Percentiles rank a stretch among this genome's conserved stretches.
Conservation (phyloP, 2,113 vertebrate species). For the Trachemys scripta region DNA sequence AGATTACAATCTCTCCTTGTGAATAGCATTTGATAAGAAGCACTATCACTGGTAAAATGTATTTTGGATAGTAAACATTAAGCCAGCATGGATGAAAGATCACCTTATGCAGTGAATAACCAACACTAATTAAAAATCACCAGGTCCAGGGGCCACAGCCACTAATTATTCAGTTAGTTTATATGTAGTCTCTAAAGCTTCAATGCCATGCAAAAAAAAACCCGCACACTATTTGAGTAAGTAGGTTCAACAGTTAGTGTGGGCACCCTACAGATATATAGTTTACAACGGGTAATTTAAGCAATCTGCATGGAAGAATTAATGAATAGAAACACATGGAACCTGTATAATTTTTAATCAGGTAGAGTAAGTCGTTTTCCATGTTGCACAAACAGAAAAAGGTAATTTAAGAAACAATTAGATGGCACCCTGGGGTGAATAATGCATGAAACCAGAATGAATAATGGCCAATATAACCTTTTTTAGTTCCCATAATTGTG, state of each 20-base stretch:
- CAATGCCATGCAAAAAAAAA: not conserved
- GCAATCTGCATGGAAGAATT: slow-evolving; percentile 51
- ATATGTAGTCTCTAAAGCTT: slow-evolving; percentile 24
- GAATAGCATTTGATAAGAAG: not conserved
- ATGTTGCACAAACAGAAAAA: slow-evolving; percentile 72
- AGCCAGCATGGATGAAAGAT: not conserved
- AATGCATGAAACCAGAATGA: slow-evolving; percentile 63
- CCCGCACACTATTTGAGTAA: not conserved
- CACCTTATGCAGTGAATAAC: not conserved
- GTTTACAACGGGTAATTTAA: slow-evolving; percentile 67
- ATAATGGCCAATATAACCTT: slow-evolving; percentile 52
- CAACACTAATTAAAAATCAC: not conserved
- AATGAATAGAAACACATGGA: slow-evolving; percentile 65
- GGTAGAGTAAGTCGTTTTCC: slow-evolving; percentile 63
- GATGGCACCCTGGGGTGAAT: slow-evolving; percentile 57
- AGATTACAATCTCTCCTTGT: not conserved
- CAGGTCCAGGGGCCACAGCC: not conserved
- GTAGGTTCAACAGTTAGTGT: slow-evolving; percentile 15
- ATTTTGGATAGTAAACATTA: not conserved
- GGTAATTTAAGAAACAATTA: slow-evolving; percentile 79
- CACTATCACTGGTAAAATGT: not conserved
- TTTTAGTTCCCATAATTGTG: slow-evolving; percentile 58
- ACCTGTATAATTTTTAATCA: slow-evolving; percentile 61
- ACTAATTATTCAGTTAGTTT: not conserved
- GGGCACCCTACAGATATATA: slow-evolving; percentile 40